These are phyloP conservation scores for Gallinago media DNA, from an alignment of 2,113 vertebrate genomes.

Conservation along the genomic window DNA sequence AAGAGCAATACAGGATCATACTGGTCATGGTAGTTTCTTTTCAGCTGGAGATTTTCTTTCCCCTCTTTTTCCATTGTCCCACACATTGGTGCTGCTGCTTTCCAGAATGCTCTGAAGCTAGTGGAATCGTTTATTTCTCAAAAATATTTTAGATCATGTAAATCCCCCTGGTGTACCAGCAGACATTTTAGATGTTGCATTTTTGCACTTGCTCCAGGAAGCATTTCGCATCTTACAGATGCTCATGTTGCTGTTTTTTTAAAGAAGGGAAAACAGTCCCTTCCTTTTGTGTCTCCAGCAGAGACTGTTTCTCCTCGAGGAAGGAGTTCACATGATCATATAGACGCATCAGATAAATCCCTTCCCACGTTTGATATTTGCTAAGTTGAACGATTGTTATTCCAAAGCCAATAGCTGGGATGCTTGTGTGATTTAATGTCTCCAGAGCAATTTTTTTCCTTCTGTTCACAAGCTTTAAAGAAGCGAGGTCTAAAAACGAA, in stretches of 20 bases:
- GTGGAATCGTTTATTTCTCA: neutral
- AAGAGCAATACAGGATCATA: neutral
- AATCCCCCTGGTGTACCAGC: neutral
- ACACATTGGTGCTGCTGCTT: neutral
- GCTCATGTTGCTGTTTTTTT: slow-evolving; percentile 45
- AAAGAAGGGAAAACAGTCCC: slow-evolving; percentile 48
- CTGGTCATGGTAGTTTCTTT: neutral
- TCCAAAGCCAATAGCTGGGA: slow-evolving; percentile 22
- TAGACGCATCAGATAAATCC: slow-evolving; percentile 56
- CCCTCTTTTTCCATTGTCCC: neutral
- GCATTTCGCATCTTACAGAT: slow-evolving; percentile 23
- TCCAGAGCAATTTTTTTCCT: neutral
- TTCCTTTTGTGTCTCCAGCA: slow-evolving; percentile 41
- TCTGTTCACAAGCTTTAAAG: slow-evolving; percentile 2
- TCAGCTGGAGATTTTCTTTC: neutral
- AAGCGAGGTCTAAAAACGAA: neutral
- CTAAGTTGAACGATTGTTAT: slow-evolving; percentile 34
- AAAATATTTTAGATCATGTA: slow-evolving; percentile 21
- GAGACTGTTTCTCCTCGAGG: slow-evolving; percentile 38
- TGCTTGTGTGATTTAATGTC: slow-evolving; percentile 11
- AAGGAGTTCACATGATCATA: slow-evolving; percentile 46
- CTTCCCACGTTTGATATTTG: slow-evolving; percentile 58
- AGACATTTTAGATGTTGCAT: slow-evolving; percentile 65
- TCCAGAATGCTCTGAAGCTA: slow-evolving; percentile 16
- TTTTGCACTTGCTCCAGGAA: slow-evolving; percentile 64